Evolutionary conservation across 2,888 invertebrate species (phyloP), one percentile per base, ranked within the genome.

Genomic region (Automeris io): DNA sequence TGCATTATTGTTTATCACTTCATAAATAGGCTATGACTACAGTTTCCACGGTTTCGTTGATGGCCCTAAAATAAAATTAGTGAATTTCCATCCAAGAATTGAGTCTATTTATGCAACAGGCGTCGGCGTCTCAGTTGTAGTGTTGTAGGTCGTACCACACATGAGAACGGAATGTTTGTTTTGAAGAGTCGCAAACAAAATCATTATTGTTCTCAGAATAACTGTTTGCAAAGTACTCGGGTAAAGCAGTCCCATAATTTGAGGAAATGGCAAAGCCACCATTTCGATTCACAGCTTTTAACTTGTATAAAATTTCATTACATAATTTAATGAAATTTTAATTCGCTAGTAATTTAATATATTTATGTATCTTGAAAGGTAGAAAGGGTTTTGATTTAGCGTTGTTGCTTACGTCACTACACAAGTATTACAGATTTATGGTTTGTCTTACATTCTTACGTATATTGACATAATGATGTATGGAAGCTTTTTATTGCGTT

Each of bases 161-260:
- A 69, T 73, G 68, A 70, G 65, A 73, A 67, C 68, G 70, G 71
- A 74, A 70, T 78, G 74, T 79, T 79, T 79, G 77, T 73, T 76
- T 77, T 70, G 71, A 78, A 69, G 73, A 78, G 74, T 77, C 75
- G 70, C 80, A 78, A 80, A 76, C 79, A 77, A 74, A 72, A 65
- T 70, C 67, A 52, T 70, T 70, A 72, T 75, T 75, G 73, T 76
- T 76, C 72, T 50, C 53, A 63, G 76, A 78, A 77, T 60, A 59
- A 55, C 58, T 65, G 61, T 57, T 25, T 25, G 31, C 11, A 24
- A 37, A 18, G 23, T 18, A 23, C 23, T 7, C 12, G 18, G 18
- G 29, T 24, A 32, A 24, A 38, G n/a, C 13, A n/a, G 12, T n/a
- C n/a, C n/a, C n/a, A n/a, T n/a, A n/a, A n/a, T n/a, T n/a, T n/a